phyloP scores from a whole-genome alignment of 2,797 vertebrate genomes.

The Gambusia yucatana region DNA sequence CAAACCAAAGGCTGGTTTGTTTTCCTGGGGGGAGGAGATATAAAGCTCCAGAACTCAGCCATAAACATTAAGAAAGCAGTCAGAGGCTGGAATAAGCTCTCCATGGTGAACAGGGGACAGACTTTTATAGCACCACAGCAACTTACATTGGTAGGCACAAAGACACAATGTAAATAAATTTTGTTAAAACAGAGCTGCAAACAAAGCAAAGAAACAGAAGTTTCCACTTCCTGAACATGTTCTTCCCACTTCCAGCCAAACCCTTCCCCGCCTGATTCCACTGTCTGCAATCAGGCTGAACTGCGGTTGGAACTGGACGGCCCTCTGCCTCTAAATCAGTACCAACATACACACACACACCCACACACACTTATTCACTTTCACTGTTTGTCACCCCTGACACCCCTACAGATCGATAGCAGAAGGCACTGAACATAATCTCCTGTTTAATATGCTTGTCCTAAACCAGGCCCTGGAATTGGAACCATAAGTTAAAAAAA shows the following conservation, averaged over 20 bases:
- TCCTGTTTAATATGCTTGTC: slow-evolving; percentile 58
- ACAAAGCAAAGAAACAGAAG: background rate
- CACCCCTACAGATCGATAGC: slow-evolving; percentile 47
- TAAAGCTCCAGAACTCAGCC: background rate
- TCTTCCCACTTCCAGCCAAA: background rate
- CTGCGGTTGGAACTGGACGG: slow-evolving; percentile 15
- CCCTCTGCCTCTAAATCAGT: slow-evolving; percentile 9
- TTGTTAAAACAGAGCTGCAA: background rate
- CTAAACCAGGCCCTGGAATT: slow-evolving; percentile 41
- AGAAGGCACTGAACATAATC: slow-evolving; percentile 41
- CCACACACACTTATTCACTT: background rate
- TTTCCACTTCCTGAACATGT: background rate
- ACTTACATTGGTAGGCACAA: background rate
- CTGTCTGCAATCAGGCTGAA: slow-evolving; percentile 21
- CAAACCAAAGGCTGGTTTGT: too few species aligned
- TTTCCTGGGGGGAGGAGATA: background rate
- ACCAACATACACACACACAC: background rate
- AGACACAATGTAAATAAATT: background rate
- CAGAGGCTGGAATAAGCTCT: background rate
- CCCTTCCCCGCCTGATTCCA: background rate
- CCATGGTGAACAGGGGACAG: background rate
- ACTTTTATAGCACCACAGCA: background rate
- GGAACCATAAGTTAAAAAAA: slow-evolving; percentile 48
- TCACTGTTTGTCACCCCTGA: slow-evolving; percentile 45
- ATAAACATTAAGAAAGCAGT: background rate